phyloP scores from a whole-genome alignment of 2,888 invertebrate genomes.

The Euzophera pinguis region DNA sequence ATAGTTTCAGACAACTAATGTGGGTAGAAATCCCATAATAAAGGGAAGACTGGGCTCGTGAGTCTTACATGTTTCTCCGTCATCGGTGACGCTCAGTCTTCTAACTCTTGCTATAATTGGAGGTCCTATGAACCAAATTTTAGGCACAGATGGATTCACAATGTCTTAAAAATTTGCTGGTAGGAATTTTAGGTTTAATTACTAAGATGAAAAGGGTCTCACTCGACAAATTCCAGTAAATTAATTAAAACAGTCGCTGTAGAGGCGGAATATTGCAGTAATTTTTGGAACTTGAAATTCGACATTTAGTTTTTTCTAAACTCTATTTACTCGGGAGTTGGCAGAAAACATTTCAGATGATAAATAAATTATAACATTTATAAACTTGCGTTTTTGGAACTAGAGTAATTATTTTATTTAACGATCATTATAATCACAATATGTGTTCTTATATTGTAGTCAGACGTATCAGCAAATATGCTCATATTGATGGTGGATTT shows the following conservation, averaged over 20 bases:
- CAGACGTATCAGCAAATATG: too few relatives aligned
- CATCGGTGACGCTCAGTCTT: constrained; percentile 84
- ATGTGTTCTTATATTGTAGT: too few relatives aligned
- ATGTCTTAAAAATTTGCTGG: background rate
- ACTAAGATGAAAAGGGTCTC: background rate
- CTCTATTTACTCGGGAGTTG: too few relatives aligned
- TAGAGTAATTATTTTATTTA: too few relatives aligned
- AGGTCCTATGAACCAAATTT: constrained; percentile 59
- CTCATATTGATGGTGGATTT: too few relatives aligned
- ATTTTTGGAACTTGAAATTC: too few relatives aligned
- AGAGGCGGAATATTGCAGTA: too few relatives aligned
- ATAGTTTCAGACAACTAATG: constrained; percentile 16
- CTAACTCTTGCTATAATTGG: constrained; percentile 78
- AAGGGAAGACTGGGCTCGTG: constrained; percentile 28
- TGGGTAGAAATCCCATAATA: constrained; percentile 14
- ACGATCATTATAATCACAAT: too few relatives aligned
- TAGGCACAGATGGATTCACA: constrained; percentile 15
- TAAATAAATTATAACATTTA: too few relatives aligned
- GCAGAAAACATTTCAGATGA: too few relatives aligned
- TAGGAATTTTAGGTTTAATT: background rate
- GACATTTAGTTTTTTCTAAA: too few relatives aligned
- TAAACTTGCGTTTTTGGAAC: too few relatives aligned
- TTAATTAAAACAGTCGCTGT: background rate
- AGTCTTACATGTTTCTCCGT: constrained; percentile 86
- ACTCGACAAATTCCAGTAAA: background rate